Evolutionary conservation across 2,797 vertebrate genomes (phyloP), one percentile per base, ranked within the genome.

Genomic region (Rhinoraja longicauda): DNA sequence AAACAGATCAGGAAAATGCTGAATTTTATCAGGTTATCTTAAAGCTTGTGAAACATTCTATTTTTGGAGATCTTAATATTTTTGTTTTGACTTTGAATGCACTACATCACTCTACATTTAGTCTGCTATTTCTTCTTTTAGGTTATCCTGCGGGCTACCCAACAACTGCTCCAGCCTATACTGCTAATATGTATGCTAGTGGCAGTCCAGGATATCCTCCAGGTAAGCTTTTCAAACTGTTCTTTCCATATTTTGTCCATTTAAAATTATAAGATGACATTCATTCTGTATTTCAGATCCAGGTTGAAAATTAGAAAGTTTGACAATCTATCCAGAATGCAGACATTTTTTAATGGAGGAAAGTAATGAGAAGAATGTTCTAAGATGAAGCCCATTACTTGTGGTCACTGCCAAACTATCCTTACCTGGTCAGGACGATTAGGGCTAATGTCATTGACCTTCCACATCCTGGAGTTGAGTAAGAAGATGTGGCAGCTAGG

Each of bases 121-220:
- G 4, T 93, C 1, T 92, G 53, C 88, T 53, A 57, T 53, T 0
- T 95, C 86, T 96, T 93, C 17, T 93, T 94, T 0, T 95, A 99
- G 99, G 98, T 96, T 99, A 99, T 94, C 98, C 99, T 0, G 97
- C 97, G 93, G 98, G 98, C 93, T 99, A 99, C 94, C 98, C 98
- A 29, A 96, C 99, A 4, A 96, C 99, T 6, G 98, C 98, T 84
- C 98, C 98, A 93, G 96, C 98, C 95, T 99, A 99, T 96, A 98
- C 98, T 93, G 98, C 98, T 93, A 99, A 98, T 95, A 97, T 99
- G 95, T 99, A 99, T 94, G 98, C 98, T 94, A 98, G 98, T 94
- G 98, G 97, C 94, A 99, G 97, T 96, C 98, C 98, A 1, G 98
- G 98, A 95, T 99, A 99, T 73, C 98, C 98, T 96, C 98, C 97